Evolutionary conservation across 1,140 invertebrate species (phyloP).

Genomic region (Solenopsis invicta): DNA sequence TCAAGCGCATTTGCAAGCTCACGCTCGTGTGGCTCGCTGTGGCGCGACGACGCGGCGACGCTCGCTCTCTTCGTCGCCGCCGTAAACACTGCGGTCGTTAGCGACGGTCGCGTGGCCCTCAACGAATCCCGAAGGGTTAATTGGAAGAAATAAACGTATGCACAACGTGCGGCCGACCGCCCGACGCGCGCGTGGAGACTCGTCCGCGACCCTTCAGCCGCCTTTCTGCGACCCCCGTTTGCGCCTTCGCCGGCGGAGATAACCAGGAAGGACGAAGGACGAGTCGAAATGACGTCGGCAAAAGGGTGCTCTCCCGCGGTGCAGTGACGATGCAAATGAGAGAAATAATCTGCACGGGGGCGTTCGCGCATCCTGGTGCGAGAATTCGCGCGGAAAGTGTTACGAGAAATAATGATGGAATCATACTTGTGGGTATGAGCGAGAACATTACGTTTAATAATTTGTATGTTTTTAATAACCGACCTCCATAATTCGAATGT

Average conservation of each 20-base stretch:
- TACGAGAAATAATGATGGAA: slow-evolving; percentile 19
- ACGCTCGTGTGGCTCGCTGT: slow-evolving; percentile 38
- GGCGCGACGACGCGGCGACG: background rate
- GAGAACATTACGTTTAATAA: background rate
- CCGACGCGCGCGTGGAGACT: slow-evolving; percentile 19
- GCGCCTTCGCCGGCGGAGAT: slow-evolving; percentile 44
- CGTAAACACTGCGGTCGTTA: slow-evolving; percentile 86
- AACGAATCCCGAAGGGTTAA: slow-evolving; percentile 84
- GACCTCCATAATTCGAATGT: background rate
- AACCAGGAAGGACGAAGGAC: slow-evolving; percentile 14
- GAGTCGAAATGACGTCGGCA: slow-evolving; percentile 21
- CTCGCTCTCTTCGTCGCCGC: slow-evolving; percentile 57
- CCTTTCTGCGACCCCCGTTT: slow-evolving; percentile 4
- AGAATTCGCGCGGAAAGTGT: slow-evolving; percentile 1
- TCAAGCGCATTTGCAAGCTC: slow-evolving; percentile 37
- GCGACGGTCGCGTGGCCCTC: slow-evolving; percentile 84
- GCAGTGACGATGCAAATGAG: slow-evolving; percentile 51
- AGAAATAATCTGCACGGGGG: slow-evolving; percentile 27
- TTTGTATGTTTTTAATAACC: background rate
- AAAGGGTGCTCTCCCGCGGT: slow-evolving; percentile 53
- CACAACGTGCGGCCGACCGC: slow-evolving; percentile 73
- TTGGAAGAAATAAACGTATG: slow-evolving; percentile 86
- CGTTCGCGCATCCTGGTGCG: background rate
- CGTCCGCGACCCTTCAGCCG: slow-evolving; percentile 10
- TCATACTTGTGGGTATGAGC: background rate